These are phyloP conservation scores for Antennarius striatus DNA, from an alignment of 2,113 vertebrate genomes.

Conservation along the genomic window DNA sequence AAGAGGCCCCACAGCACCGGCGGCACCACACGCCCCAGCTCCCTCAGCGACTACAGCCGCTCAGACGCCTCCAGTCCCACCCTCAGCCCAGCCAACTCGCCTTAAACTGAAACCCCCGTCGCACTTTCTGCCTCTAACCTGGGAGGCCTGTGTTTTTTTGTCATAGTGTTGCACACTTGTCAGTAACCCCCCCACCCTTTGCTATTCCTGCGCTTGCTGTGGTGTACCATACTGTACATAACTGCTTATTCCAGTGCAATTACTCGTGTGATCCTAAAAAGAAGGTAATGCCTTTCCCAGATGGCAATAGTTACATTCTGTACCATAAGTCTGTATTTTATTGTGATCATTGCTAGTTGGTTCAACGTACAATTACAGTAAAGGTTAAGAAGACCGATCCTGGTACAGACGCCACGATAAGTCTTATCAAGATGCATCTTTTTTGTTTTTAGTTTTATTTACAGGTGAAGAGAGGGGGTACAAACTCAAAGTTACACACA, in stretches of 20 bases:
- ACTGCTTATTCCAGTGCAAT: conserved; percentile 84
- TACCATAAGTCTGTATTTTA: conserved; percentile 80
- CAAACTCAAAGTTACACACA: conserved; percentile 57
- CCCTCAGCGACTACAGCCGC: conserved; percentile 96
- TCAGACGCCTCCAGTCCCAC: conserved; percentile 94
- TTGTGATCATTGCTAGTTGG: conserved; percentile 72
- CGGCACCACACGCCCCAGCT: conserved; percentile 82
- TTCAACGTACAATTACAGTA: conserved; percentile 67
- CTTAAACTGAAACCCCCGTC: conserved; percentile 82
- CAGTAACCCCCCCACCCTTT: conserved; percentile 44
- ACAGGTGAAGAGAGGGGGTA: conserved; percentile 69
- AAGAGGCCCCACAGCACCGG: conserved; percentile 83
- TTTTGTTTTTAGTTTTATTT: conserved; percentile 34
- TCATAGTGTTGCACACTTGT: conserved; percentile 78
- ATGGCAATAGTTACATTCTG: conserved; percentile 79
- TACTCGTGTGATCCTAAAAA: conserved; percentile 75
- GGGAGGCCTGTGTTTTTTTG: conserved; percentile 63
- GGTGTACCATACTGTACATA: conserved; percentile 84
- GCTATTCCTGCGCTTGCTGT: conserved; percentile 79
- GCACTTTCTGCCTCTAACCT: conserved; percentile 81
- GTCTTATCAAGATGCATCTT: conserved; percentile 66
- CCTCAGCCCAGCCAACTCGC: conserved; percentile 88
- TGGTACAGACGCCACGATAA: conserved; percentile 64
- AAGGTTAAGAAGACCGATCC: conserved; percentile 63
- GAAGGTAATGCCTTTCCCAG: conserved; percentile 77